phyloP scores from a whole-genome alignment of 2,888 invertebrate genomes.

The Eristalis pertinax region DNA sequence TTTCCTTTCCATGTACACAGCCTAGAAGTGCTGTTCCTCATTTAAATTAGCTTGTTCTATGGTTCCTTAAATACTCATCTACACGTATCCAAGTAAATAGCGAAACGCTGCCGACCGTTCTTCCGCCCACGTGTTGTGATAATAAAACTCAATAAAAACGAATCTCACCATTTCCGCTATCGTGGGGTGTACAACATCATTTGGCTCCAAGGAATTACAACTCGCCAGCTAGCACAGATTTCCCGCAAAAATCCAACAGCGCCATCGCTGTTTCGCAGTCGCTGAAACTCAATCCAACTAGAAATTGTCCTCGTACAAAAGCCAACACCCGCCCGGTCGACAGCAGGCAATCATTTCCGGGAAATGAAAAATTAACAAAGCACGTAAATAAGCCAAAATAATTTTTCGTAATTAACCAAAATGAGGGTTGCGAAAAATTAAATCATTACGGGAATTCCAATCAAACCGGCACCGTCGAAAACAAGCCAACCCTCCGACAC shows the following conservation, averaged over 20 bases:
- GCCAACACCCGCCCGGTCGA: not conserved
- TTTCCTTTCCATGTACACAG: not conserved
- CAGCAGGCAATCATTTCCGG: slow-evolving; percentile 60
- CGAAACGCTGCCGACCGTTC: slow-evolving; percentile 4
- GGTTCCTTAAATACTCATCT: slow-evolving; percentile 18
- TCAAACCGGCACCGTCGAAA: slow-evolving; percentile 27
- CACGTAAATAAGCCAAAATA: slow-evolving; percentile 65
- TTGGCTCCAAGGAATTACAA: slow-evolving; percentile 19
- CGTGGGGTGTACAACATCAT: slow-evolving; percentile 25
- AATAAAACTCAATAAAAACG: slow-evolving; percentile 52
- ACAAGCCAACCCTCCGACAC: not conserved
- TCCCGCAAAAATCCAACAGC: slow-evolving; percentile 5
- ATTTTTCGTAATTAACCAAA: slow-evolving; percentile 67
- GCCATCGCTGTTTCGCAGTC: not conserved
- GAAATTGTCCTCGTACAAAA: slow-evolving; percentile 17
- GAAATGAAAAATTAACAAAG: slow-evolving; percentile 63
- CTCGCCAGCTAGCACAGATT: slow-evolving; percentile 18
- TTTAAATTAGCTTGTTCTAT: slow-evolving; percentile 18
- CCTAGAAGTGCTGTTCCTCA: slow-evolving; percentile 3
- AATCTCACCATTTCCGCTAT: slow-evolving; percentile 32
- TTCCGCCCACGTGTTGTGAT: slow-evolving; percentile 57
- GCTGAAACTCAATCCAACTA: not conserved
- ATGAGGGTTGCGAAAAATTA: slow-evolving; percentile 57
- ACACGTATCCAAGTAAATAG: slow-evolving; percentile 9
- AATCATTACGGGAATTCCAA: slow-evolving; percentile 60